phyloP scores from a whole-genome alignment of 2,797 vertebrate genomes.

The Molossus molossus region DNA sequence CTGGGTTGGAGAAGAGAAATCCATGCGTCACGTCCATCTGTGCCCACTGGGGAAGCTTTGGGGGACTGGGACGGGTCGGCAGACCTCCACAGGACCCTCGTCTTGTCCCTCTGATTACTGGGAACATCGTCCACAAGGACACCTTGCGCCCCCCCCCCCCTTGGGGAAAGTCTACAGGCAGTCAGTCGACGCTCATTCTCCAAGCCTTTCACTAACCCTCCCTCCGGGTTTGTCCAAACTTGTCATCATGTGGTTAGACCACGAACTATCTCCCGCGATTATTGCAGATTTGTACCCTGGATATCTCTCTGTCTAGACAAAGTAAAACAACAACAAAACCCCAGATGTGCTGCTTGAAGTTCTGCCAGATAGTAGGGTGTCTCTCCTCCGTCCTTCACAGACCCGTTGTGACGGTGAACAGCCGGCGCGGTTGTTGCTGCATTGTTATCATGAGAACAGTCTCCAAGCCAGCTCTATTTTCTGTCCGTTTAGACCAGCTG shows the following conservation, averaged over 20 bases:
- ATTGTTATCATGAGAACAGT: not conserved
- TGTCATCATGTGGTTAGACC: not conserved
- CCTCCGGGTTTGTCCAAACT: not conserved
- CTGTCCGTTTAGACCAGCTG: not conserved
- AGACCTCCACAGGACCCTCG: no score
- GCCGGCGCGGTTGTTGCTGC: no score
- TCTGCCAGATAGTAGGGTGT: not conserved
- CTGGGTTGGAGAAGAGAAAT: not conserved
- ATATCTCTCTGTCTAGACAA: slow-evolving; percentile 31
- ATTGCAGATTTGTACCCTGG: not conserved
- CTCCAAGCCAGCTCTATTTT: not conserved
- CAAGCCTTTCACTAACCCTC: not conserved
- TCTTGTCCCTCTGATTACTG: not conserved
- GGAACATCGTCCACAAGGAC: not conserved
- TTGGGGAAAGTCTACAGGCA: not conserved
- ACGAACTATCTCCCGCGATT: not conserved
- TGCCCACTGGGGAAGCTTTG: not conserved
- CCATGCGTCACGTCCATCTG: not conserved
- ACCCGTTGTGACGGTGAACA: not conserved
- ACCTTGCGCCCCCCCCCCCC: not conserved
- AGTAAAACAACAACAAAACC: not conserved
- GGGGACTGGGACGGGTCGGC: not conserved
- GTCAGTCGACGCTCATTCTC: not conserved
- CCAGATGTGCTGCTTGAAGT: not conserved
- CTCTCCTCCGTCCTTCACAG: not conserved